phyloP scores from a whole-genome alignment of 2,888 invertebrate genomes.

The Nomada hirtipes region DNA sequence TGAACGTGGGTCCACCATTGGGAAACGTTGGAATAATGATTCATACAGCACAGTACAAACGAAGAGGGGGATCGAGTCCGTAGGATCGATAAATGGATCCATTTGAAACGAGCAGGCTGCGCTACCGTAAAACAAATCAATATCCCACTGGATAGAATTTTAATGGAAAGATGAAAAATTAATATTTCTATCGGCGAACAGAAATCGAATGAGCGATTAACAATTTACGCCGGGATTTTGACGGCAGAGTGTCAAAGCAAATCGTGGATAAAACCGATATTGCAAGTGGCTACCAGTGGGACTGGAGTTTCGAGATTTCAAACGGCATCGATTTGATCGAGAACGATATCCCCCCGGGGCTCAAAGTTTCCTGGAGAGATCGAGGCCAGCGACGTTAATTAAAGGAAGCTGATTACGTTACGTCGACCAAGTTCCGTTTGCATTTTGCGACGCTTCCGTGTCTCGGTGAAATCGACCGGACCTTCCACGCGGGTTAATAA shows the following conservation, averaged over 20 bases:
- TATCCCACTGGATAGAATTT: not conserved
- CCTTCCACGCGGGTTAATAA: no score
- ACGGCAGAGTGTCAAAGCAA: conserved; percentile 31
- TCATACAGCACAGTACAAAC: not conserved
- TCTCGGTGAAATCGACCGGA: no score
- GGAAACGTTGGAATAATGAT: conserved; percentile 14
- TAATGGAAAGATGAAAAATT: not conserved
- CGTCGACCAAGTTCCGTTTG: not conserved
- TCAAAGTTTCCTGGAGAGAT: conserved; percentile 13
- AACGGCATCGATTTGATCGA: conserved; percentile 53
- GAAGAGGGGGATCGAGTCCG: no score
- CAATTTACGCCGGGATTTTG: not conserved
- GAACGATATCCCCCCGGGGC: conserved; percentile 41
- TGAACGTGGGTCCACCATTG: not conserved
- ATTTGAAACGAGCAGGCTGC: not conserved
- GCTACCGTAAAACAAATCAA: not conserved
- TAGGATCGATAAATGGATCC: not conserved
- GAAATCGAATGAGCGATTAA: no score
- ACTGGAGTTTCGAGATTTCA: conserved; percentile 37
- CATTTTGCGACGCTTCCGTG: not conserved
- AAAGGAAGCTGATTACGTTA: conserved; percentile 44
- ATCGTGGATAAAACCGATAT: conserved; percentile 23
- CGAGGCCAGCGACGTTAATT: conserved; percentile 39
- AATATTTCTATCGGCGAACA: no score
- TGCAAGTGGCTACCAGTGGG: not conserved